phyloP scores from a whole-genome alignment of 2,797 vertebrate species.

The Octomys mimax region DNA sequence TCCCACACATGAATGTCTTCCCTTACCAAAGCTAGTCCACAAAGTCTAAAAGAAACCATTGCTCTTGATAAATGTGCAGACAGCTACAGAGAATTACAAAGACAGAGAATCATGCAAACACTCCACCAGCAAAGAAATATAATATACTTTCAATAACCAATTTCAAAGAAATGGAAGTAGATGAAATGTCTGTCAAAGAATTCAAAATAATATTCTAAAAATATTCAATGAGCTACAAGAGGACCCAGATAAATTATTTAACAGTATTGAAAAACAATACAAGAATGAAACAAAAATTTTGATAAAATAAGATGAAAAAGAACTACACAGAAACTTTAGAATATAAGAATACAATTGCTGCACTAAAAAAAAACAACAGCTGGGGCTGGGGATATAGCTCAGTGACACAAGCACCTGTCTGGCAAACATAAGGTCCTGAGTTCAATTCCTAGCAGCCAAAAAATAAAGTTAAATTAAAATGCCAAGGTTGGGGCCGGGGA shows the following conservation, averaged over 20 bases:
- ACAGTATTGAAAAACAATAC: neutral
- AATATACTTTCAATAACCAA: neutral
- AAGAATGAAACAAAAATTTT: neutral
- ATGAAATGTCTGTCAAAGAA: neutral
- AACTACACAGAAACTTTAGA: neutral
- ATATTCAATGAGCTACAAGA: neutral
- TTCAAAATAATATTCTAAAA: conserved; percentile 7
- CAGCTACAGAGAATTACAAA: neutral
- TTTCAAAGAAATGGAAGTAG: neutral
- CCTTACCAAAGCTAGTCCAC: neutral
- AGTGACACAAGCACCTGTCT: too few species aligned
- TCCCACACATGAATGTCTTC: neutral
- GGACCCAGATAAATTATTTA: neutral
- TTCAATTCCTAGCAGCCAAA: too few species aligned
- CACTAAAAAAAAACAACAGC: neutral
- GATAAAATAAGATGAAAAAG: neutral
- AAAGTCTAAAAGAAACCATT: neutral
- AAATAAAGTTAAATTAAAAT: too few species aligned
- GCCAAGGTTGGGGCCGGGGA: neutral
- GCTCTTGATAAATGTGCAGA: neutral
- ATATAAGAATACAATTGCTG: neutral
- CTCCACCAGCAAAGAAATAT: neutral
- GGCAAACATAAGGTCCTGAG: too few species aligned
- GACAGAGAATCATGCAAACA: neutral
- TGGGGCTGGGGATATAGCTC: neutral